These are phyloP conservation scores for Eupithecia tripunctaria DNA, from an alignment of 2,888 invertebrate genomes.

Conservation along the genomic window DNA sequence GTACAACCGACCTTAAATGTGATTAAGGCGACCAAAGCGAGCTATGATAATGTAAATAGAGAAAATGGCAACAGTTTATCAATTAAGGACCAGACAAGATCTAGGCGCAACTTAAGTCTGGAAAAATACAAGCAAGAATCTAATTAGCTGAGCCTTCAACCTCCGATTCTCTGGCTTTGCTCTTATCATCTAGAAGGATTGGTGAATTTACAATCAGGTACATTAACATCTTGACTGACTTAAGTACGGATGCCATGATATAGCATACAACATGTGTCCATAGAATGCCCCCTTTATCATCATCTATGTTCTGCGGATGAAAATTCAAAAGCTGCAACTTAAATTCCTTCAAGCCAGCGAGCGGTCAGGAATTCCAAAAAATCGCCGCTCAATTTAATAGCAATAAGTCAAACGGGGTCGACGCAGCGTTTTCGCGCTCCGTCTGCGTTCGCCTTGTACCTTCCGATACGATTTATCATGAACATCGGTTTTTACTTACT, in stretches of 20 bases:
- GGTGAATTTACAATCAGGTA: neutral
- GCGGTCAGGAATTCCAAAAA: conserved; percentile 50
- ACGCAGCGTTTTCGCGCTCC: conserved; percentile 62
- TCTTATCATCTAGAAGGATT: neutral
- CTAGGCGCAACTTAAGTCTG: no score
- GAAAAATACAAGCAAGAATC: neutral
- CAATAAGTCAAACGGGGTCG: conserved; percentile 65
- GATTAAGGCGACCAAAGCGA: neutral
- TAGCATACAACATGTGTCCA: neutral
- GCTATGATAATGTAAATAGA: neutral
- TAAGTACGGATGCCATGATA: neutral
- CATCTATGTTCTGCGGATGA: neutral
- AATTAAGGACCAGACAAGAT: neutral
- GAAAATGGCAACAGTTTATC: neutral
- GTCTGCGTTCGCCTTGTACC: conserved; percentile 46
- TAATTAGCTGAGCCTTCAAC: neutral
- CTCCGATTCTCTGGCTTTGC: neutral
- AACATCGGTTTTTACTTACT: neutral
- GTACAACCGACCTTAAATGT: neutral
- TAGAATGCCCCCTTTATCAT: neutral
- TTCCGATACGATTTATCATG: conserved; percentile 39
- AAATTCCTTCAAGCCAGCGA: conserved; percentile 14
- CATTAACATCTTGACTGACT: neutral
- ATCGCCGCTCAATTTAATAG: conserved; percentile 67
- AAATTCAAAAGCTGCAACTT: conserved; percentile 19